Conservation (phyloP, 2,888 invertebrate species). For the Drosophila kuntzei region DNA sequence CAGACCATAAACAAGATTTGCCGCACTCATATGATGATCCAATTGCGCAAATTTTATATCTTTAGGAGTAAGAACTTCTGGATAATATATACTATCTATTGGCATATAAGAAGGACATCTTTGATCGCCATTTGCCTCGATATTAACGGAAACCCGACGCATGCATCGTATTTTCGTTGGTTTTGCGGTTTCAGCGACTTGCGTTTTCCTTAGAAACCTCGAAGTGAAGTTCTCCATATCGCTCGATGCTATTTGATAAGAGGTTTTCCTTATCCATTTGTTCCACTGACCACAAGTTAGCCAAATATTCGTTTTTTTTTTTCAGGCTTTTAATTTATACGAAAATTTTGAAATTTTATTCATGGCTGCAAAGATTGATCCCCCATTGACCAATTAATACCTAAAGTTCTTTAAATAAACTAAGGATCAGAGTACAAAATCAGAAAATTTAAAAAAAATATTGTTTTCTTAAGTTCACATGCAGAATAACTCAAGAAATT, state of each 20-base stretch:
- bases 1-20: background rate
- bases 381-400: background rate
- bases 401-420: background rate
- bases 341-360: constrained; percentile 40
- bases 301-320: constrained; percentile 12
- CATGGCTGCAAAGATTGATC: constrained; percentile 21
- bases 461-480: too few relatives aligned
- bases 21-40: constrained; percentile 2
- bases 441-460: background rate
- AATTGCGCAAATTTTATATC: constrained; percentile 3
- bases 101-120: background rate
- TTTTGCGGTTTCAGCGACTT: background rate
- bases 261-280: constrained; percentile 18
- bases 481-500: too few relatives aligned
- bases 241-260: background rate
- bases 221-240: constrained; percentile 18
- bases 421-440: too few relatives aligned
- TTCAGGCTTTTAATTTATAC: background rate
- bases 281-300: background rate
- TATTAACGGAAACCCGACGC: constrained; percentile 53
- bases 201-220: constrained; percentile 9
- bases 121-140: constrained; percentile 30
- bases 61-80: background rate
- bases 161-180: constrained; percentile 32
- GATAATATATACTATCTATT: background rate